Evolutionary conservation across 1,140 invertebrate species (phyloP).

Genomic region (Drosophila santomea): DNA sequence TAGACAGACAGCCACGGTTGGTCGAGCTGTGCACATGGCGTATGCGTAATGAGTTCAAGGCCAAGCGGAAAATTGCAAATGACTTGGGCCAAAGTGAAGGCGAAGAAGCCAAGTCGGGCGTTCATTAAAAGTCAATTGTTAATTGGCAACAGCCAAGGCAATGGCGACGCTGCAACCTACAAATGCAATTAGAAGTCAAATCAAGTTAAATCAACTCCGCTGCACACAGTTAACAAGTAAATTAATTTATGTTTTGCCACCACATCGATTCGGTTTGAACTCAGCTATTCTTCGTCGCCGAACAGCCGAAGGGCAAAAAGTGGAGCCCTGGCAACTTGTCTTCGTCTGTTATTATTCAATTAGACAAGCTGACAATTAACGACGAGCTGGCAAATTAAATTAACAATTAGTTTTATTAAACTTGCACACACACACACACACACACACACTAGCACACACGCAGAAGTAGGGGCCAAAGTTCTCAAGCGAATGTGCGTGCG

Average conservation of each 20-base stretch:
- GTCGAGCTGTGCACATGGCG: constrained; percentile 35
- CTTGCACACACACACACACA: constrained; percentile 48
- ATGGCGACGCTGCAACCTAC: constrained; percentile 11
- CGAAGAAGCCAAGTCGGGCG: constrained; percentile 42
- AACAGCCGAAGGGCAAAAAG: constrained; percentile 7
- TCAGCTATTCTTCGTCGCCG: neutral
- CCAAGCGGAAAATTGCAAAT: constrained; percentile 52
- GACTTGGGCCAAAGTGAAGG: constrained; percentile 31
- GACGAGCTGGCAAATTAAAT: constrained; percentile 83
- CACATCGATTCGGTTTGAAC: constrained; percentile 44
- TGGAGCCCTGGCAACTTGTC: constrained; percentile 33
- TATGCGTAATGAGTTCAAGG: constrained; percentile 79
- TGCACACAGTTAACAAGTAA: constrained; percentile 46
- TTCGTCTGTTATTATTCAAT: constrained; percentile 82
- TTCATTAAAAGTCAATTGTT: constrained; percentile 74
- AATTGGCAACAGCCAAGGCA: constrained; percentile 60
- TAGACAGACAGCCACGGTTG: constrained; percentile 17
- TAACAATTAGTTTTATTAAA: constrained; percentile 84
- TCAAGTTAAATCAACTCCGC: constrained; percentile 61
- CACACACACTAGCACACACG: constrained; percentile 1
- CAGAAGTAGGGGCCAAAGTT: constrained; percentile 41
- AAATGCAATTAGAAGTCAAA: constrained; percentile 74
- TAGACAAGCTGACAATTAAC: constrained; percentile 82
- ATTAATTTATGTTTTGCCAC: constrained; percentile 58
- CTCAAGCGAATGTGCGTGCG: constrained; percentile 27